Evolutionary conservation across 2,113 vertebrate species (phyloP), one percentile per base, ranked within the genome.

Genomic region (Chlorodrepanis virens): DNA sequence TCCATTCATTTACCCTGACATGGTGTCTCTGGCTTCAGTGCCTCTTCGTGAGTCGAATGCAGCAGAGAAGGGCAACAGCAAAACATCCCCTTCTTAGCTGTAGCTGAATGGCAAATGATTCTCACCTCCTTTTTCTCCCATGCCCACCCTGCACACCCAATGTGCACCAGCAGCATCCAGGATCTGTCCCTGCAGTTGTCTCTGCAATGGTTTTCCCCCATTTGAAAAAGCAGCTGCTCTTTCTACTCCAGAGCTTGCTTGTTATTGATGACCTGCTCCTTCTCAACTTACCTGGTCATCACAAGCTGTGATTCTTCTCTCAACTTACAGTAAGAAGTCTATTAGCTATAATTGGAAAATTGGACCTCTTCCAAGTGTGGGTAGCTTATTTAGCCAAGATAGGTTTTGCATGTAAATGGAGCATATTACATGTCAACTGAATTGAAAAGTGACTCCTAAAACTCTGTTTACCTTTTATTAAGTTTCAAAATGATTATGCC

Each of bases 361-460:
- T 94, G 87, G 74, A 93, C 67, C 49, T 84, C 31, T 74, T 91
- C 75, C 56, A 87, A 3, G 49, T 88, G n/a, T 63, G 75, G 45
- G n/a, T 64, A 68, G 39, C 24, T 97, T 40, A 39, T 72, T 71
- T 37, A 68, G 33, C 24, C 49, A 82, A 64, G 57, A 79, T 33
- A 49, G 5, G 9, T 81, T 94, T 90, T 86, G 60, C 52, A 78
- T 91, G 82, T 71, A 94, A 93, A 91, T 83, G 63, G 59, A 83
- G n/a, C 28, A 57, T 19, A 76, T 91, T 86, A 52, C 18, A 20
- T 37, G 35, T 69, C 83, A 85, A 68, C 47, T 92, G 80, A 92
- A 89, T 89, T 91, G 59, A 95, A 87, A 97, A 94, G 39, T 71
- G 42, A 52, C 60, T 68, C 72, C 87, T 96, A 90, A 67, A 94